Percentiles rank a stretch among this genome's conserved stretches.
These are phyloP conservation scores for Platyura marginata DNA, from an alignment of 1,140 invertebrate genomes.

Conservation along the genomic window DNA sequence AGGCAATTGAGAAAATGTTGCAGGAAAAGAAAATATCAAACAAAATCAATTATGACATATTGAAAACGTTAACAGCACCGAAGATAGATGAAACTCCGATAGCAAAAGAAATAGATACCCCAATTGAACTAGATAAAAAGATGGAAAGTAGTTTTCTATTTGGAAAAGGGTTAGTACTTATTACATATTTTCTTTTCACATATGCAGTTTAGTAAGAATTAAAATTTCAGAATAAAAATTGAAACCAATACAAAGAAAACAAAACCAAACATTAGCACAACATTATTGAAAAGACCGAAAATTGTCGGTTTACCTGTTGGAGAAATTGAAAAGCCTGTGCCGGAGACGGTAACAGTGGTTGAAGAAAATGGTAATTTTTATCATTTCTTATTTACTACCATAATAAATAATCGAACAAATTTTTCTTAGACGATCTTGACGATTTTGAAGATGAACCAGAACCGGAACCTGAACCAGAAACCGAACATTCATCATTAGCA, in stretches of 20 bases:
- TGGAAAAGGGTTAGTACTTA: not conserved
- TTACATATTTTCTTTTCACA: not conserved
- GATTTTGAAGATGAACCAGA: constrained; percentile 12
- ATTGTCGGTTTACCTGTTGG: not conserved
- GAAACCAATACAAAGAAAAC: not conserved
- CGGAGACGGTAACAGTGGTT: not conserved
- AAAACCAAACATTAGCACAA: not conserved
- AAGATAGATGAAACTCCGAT: not conserved
- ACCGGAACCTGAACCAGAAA: constrained; percentile 11
- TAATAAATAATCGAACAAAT: not conserved
- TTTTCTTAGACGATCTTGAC: constrained; percentile 7
- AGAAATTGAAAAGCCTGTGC: not conserved
- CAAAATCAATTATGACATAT: constrained; percentile 96
- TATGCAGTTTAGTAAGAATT: not conserved
- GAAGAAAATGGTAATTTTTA: not conserved
- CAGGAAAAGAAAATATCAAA: constrained; percentile 87
- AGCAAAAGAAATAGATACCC: not conserved
- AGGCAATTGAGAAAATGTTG: constrained; percentile 88
- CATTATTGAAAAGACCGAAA: not conserved
- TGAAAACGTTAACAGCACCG: constrained; percentile 45
- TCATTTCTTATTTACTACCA: not conserved
- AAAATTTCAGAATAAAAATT: not conserved
- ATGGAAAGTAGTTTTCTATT: not conserved
- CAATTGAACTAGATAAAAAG: not conserved
- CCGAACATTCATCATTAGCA: constrained; percentile 14